Evolutionary conservation across 2,888 invertebrate species (phyloP), one percentile per base, ranked within the genome.

Genomic region (Drosophila longiperda): DNA sequence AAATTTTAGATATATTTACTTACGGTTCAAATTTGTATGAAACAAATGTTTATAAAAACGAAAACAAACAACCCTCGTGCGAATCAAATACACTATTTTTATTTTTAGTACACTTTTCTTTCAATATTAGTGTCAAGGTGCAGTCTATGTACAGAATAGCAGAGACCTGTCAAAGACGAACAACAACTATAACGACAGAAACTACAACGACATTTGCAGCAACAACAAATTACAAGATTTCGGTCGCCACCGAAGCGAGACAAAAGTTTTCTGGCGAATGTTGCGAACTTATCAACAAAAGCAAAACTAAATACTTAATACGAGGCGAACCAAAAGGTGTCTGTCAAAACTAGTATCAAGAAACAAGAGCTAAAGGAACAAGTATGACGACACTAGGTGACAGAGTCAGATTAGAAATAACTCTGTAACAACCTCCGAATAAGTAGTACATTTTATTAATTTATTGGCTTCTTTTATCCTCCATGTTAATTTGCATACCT

Each of bases 111-210:
- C 71, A 75, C 72, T 82, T 87, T 81, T 75, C 66, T 80, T 75
- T 81, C 73, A 83, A 87, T 89, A 89, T 90, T 83, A 89, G 90
- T 89, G 87, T 90, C 87, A 87, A 87, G 87, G 87, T 89, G 90
- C 82, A 87, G 80, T 66, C 71, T 77, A 69, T 75, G 85, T 82
- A 73, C 65, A 55, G 55, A 70, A 73, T 69, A 64, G 63, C 48
- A 65, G 33, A 64, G 70, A 66, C 64, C 54, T 59, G 48, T 71
- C 61, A 57, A 62, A 77, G 65, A 71, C 61, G 57, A 66, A 60
- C 65, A 36, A 64, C 62, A 71, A 71, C 63, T 63, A 52, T 53
- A 69, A 68, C n/a, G 23, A 60, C 34, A 53, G 72, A 55, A 52
- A 71, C 38, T 49, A 63, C 15, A 63, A 34, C 38, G 60, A 38